Base-by-base conservation (phyloP, 2,797 vertebrate genomes). In the Spinibarbus caldwelli region DNA sequence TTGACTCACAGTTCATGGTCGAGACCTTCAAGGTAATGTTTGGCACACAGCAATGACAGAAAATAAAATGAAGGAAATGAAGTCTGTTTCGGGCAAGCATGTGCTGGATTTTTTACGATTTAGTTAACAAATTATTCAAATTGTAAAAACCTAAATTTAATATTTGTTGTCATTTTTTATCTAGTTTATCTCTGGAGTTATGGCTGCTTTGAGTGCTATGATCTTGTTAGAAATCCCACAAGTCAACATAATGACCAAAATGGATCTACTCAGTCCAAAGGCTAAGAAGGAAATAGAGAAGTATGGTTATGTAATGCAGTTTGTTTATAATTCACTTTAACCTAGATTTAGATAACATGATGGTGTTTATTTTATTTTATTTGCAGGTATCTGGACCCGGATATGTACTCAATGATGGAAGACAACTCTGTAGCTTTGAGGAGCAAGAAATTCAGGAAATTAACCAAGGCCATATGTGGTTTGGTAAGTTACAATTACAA, bases 1-100 rank as follows among this genome's bases (percentile, higher is more conserved):
- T 99, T 0, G 98, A 99, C 93, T 99, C 98, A 8, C 98, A 99
- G 88, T 99, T 99, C 80, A 99, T 99, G 98, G 97, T 99, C 89
- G 98, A 99, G 90, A 97, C 97, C 12, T 99, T 98, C 80, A 99
- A 99, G 97, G 98, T 99, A 88, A 96, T 11, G 3, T 38, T 14
- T 23, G 34, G 26, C 54, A 17, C 12, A 38, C 23, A 1, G 62
- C 43, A 34, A 12, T 47, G 62, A 47, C 29, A 49, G 36, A 34
- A 14, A 47, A 17, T 6, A 17, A 0, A 5, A 1, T 45, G 15
- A 66, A 45, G 38, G 17, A 45, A 31, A 36, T 17, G 1, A 57
- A 17, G n/a, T n/a, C n/a, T n/a, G n/a, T n/a, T n/a, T n/a, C n/a
- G n/a, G n/a, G 54, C 36, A 43, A n/a, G 7, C 36, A 23, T 38